Base-by-base conservation (phyloP, 2,797 vertebrate species). In the Pteronotus mesoamericanus region DNA sequence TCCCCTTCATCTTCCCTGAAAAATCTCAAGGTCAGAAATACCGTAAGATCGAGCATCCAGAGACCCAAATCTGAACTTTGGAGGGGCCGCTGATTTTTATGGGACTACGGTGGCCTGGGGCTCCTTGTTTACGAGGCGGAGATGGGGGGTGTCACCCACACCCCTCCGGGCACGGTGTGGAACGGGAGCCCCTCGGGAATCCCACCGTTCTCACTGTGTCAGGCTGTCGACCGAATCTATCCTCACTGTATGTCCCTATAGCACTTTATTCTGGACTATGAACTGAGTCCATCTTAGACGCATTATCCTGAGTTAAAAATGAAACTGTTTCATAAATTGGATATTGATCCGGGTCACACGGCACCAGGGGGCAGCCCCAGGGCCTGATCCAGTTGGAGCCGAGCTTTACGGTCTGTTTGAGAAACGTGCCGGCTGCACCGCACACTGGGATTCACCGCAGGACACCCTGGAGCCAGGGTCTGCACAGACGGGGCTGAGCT, bases 151-250 rank as follows among this genome's bases (percentile, higher is more conserved):
- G n/a, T 29, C 0, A 0, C 29, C 29, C 34, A 39, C 11, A 0
- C 7, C 19, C 12, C 22, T 2, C 2, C 1, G n/a, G 64, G 24
- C 1, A 0, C 0, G 12, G 22, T 69, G 46, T n/a, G 48, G 14
- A 0, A 9, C 8, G 29, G 39, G n/a, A 39, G 14, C 14, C 34
- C 5, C 2, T 42, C 15, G 26, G 10, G 68, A 53, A 26, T 5
- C 26, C 42, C 51, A 1, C 0, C 0, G 0, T 53, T 77, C 29
- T 2, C 0, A 0, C 16, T 0, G 0, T 1, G 1, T 61, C 5
- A 8, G 14, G 1, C 34, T 1, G 5, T 8, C 32, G 6, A 26
- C 29, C 29, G n/a, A 16, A 32, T 8, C 61, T 8, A 16, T 3
- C 6, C 34, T 21, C 61, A 4, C 6, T 34, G 46, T 2, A 2